Conservation (phyloP, 2,888 invertebrate genomes). For the Tachina fera region DNA sequence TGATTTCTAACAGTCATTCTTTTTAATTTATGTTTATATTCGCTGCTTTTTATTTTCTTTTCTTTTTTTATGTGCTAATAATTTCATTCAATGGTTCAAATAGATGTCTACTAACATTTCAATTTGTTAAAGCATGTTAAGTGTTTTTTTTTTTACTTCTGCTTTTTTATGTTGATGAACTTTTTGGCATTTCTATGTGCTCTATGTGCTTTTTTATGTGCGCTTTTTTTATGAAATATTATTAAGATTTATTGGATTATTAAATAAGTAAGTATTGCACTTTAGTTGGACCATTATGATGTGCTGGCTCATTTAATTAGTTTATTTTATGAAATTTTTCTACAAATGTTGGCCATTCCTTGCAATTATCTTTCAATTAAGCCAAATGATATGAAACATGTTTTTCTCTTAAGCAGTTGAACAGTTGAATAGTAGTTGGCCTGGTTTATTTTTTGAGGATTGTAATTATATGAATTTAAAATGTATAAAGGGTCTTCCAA, state of each 20-base stretch:
- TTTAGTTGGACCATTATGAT: not conserved
- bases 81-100: conserved; percentile 5
- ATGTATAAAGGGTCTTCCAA: no score
- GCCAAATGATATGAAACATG: not conserved
- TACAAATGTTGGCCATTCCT: not conserved
- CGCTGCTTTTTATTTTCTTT: not conserved
- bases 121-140: conserved; percentile 39
- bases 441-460: no score
- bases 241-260: conserved; percentile 40
- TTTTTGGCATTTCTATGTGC: no score
- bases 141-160: not conserved
- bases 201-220: not conserved
- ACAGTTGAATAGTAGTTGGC: not conserved
- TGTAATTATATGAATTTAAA: no score
- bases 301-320: conserved; percentile 18
- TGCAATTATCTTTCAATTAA: conserved; percentile 1
- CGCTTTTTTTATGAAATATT: not conserved
- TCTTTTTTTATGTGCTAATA: conserved; percentile 6
- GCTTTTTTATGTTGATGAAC: not conserved
- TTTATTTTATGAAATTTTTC: not conserved
- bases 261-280: conserved; percentile 22
- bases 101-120: conserved; percentile 30
- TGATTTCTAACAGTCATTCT: conserved; percentile 37
- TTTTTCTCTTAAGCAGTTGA: not conserved
- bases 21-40: conserved; percentile 43